These are phyloP conservation scores for Tiliqua scincoides DNA, from an alignment of 2,113 vertebrate genomes.

Conservation along the genomic window DNA sequence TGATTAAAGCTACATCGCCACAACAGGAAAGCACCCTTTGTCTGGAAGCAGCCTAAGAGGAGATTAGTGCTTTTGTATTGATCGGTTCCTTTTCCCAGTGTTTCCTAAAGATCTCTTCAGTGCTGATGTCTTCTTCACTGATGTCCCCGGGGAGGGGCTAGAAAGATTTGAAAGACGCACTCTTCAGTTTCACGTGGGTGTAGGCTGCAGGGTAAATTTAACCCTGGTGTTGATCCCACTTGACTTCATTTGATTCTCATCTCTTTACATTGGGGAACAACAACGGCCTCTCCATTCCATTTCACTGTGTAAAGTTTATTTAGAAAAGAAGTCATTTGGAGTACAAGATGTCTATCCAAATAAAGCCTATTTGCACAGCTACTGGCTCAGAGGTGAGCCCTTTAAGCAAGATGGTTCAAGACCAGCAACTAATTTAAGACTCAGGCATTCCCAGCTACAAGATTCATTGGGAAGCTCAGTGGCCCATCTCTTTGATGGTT, in stretches of 20 bases:
- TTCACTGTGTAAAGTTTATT: constrained; percentile 39
- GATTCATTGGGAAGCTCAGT: constrained; percentile 59
- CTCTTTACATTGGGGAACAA: background rate
- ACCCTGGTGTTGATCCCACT: background rate
- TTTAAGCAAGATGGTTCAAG: constrained; percentile 31
- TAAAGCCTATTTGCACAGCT: constrained; percentile 37
- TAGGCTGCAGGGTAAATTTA: constrained; percentile 24
- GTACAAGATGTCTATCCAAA: constrained; percentile 29
- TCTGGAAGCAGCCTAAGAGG: constrained; percentile 56
- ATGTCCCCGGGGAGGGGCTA: constrained; percentile 16
- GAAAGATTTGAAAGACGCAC: constrained; percentile 40
- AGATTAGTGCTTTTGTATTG: constrained; percentile 57
- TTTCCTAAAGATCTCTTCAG: constrained; percentile 32
- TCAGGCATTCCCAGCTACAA: constrained; percentile 39
- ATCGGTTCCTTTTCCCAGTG: constrained; percentile 17
- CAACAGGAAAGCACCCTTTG: background rate
- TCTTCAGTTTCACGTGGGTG: constrained; percentile 5
- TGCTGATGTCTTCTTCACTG: too few relatives aligned
- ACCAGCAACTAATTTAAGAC: constrained; percentile 63
- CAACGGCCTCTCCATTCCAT: background rate
- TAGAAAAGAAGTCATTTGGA: constrained; percentile 40
- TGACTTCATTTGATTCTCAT: constrained; percentile 17
- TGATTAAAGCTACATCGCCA: background rate
- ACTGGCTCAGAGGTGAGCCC: constrained; percentile 14
- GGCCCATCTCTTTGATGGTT: constrained; percentile 53